Conservation (phyloP, 2,113 vertebrate genomes). For the Sinocyclocheilus anophthalmus region DNA sequence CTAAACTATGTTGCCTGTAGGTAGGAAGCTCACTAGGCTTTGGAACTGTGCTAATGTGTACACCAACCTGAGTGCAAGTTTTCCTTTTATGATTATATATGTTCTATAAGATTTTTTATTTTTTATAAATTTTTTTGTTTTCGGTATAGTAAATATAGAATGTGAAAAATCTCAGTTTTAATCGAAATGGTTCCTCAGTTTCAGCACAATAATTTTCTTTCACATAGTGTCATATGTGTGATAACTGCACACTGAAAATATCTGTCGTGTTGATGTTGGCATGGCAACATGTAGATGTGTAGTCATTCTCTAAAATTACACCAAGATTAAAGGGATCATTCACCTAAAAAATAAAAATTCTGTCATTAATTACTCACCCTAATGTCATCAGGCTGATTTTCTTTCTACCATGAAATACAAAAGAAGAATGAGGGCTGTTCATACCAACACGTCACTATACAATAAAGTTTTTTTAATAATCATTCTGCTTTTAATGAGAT, state of each 20-base stretch:
- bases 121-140: not conserved
- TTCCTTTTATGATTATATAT: not conserved
- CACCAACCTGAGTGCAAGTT: no score
- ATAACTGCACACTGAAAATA: slow-evolving; percentile 7
- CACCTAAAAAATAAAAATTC: not conserved
- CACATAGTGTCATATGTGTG: slow-evolving; percentile 14
- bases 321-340: not conserved
- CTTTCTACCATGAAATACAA: not conserved
- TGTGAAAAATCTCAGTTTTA: no score
- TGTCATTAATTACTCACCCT: not conserved
- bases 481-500: no score
- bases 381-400: not conserved
- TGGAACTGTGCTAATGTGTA: slow-evolving; percentile 2
- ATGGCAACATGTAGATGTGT: slow-evolving; percentile 7
- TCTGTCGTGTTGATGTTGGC: slow-evolving; percentile 2
- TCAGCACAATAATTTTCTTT: not conserved
- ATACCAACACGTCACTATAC: no score
- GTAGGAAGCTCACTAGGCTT: not conserved
- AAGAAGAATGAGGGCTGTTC: no score
- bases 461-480: no score
- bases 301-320: not conserved
- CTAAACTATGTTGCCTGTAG: not conserved
- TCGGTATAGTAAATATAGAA: not conserved
- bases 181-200: not conserved
- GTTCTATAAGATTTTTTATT: not conserved